These are phyloP conservation scores for Pantherophis vulpinus DNA, from an alignment of 2,797 vertebrate genomes.

Conservation along the genomic window DNA sequence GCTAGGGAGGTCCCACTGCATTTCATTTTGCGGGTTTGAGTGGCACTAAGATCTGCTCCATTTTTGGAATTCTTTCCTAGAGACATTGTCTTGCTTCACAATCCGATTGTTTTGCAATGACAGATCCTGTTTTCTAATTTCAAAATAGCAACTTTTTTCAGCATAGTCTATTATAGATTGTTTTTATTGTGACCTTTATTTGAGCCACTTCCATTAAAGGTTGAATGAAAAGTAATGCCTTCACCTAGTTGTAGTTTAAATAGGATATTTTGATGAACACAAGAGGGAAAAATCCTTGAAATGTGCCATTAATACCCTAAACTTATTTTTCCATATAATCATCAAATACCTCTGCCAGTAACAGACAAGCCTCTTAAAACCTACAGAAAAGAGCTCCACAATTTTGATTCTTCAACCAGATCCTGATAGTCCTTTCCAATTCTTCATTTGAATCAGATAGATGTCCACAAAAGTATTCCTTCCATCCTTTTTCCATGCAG, in stretches of 20 bases:
- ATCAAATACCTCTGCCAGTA: not conserved
- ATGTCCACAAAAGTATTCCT: not conserved
- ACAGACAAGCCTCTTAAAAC: not conserved
- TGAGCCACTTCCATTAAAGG: not conserved
- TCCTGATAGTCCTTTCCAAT: not conserved
- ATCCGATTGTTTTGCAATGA: not conserved
- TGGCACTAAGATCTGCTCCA: not conserved
- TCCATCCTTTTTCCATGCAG: not conserved
- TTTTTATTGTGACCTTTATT: not conserved
- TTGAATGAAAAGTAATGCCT: not conserved
- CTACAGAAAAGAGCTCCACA: not conserved
- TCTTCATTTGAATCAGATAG: not conserved
- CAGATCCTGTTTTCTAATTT: not conserved
- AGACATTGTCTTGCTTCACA: not conserved
- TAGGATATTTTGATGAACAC: not conserved
- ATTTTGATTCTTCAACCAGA: not conserved
- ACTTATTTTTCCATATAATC: not conserved
- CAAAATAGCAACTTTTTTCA: not conserved
- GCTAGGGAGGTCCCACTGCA: not conserved
- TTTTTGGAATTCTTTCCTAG: not conserved
- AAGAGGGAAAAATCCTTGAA: not conserved
- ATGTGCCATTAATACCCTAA: not conserved
- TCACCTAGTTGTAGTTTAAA: not conserved
- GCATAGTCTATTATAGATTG: not conserved
- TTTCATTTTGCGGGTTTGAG: not conserved